These are phyloP conservation scores for Chaetoderma sp. DNA, from an alignment of 2,888 invertebrate genomes.

Conservation along the genomic window DNA sequence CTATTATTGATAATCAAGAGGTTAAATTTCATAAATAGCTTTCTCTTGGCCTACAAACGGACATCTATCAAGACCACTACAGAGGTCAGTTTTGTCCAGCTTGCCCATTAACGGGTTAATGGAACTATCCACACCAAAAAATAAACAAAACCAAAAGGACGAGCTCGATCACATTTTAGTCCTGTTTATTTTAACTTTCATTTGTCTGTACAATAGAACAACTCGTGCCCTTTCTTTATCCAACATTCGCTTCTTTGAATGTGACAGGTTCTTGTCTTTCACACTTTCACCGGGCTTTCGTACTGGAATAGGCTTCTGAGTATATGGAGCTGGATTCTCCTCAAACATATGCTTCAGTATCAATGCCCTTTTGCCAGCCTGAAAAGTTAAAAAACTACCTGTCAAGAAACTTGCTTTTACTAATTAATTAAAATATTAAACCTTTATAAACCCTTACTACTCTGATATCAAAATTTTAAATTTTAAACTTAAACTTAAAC, in stretches of 20 bases:
- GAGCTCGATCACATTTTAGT: no score
- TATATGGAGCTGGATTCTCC: conserved; percentile 16
- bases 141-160: no score
- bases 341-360: conserved; percentile 48
- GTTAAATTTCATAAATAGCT: no score
- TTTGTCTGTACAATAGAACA: conserved; percentile 50
- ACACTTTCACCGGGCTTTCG: conserved; percentile 46
- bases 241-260: conserved; percentile 44
- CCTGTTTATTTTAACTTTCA: conserved; percentile 43
- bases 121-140: no score
- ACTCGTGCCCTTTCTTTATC: conserved; percentile 50
- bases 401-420: not conserved
- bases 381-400: conserved; percentile 23
- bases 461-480: no score
- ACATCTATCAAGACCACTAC: no score
- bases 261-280: conserved; percentile 52
- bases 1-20: no score
- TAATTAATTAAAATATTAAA: not conserved
- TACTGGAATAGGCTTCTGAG: not conserved
- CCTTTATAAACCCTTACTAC: not conserved
- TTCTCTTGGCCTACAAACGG: no score
- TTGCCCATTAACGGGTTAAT: no score
- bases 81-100: no score
- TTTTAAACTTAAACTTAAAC: no score
- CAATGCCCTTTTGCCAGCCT: conserved; percentile 50